Evolutionary conservation across 2,888 invertebrate species (phyloP), one percentile per base, ranked within the genome.

Genomic region (Lamellibrachia satsuma): DNA sequence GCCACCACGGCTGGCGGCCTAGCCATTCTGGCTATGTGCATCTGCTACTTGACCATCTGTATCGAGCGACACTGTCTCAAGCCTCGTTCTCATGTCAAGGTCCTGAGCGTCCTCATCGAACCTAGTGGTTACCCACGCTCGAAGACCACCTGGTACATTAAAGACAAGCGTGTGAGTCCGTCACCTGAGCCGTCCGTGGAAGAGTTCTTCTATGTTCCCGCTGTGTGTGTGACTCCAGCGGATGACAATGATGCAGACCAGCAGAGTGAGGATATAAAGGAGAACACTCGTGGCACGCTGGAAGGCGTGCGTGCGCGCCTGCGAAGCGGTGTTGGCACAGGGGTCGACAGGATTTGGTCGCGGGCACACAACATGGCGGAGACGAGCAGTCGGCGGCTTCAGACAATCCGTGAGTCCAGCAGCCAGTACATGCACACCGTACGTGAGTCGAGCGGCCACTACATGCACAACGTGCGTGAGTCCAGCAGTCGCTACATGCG

Each of bases 231-330:
- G 3, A 95, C 95, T 0, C 95, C 95, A 3, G 93, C 93, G n/a
- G 95, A 95, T 91, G 94, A 94, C 93, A 92, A 90, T 22, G 92
- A 93, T 75, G 90, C 92, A 7, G 93, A 93, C 6, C 90, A 91
- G 11, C 92, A 92, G 22, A 52, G 9, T 8, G 92, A 91, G 15
- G 55, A 92, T 27, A 91, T 60, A 6, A 51, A 22, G 22, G 92
- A 57, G 2, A 94, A 94, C 92, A 95, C 96, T 60, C 93, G 94
- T 92, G 95, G 95, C 27, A 95, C 95, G 0, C 93, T 96, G 60
- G 95, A 95, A 52, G 96, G 95, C 90, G 96, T 95, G 4, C 94
- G 95, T 22, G 93, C 94, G 22, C 94, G 95, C 7, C 94, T 96
- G 7, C 93, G 95, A 8, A 93, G 93, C 90, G 95, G 95, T 3